Percentiles rank a stretch among this genome's conserved stretches.
phyloP scores from a whole-genome alignment of 2,113 vertebrate genomes.

The Raja brachyura region DNA sequence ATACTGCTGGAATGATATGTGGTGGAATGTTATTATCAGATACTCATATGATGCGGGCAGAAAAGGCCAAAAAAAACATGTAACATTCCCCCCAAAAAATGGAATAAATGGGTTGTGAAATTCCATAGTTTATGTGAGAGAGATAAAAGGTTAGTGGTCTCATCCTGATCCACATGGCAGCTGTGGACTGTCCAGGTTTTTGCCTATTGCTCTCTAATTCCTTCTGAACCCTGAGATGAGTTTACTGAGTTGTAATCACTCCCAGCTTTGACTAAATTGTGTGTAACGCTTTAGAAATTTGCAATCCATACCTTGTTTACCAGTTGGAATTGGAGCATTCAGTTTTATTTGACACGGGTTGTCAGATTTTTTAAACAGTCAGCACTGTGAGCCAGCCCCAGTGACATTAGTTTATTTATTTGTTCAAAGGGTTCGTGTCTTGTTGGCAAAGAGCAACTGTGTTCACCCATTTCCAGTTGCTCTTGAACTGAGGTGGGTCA shows the following conservation, averaged over 20 bases:
- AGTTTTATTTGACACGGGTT: neutral
- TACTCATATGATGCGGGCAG: neutral
- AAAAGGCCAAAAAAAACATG: neutral
- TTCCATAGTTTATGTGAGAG: neutral
- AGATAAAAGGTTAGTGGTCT: neutral
- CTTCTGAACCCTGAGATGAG: neutral
- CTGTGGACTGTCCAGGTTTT: neutral
- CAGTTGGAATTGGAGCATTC: neutral
- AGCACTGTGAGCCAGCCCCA: neutral
- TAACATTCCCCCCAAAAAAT: neutral
- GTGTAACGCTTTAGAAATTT: neutral
- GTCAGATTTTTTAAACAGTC: neutral
- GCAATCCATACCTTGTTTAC: neutral
- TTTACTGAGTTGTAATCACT: conserved; percentile 6
- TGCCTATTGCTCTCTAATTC: neutral
- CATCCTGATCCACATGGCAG: neutral
- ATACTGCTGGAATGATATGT: neutral
- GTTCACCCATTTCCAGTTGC: too few species aligned
- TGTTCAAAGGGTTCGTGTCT: too few species aligned
- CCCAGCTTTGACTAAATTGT: neutral
- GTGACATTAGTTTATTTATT: neutral
- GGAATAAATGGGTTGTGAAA: neutral
- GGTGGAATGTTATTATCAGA: neutral
- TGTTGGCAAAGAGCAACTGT: too few species aligned
- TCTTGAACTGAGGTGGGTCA: too few species aligned